Percentiles rank a stretch among this genome's conserved stretches.
Evolutionary conservation across 2,888 invertebrate genomes (phyloP).

Genomic region (Aleiodes leptofemur): DNA sequence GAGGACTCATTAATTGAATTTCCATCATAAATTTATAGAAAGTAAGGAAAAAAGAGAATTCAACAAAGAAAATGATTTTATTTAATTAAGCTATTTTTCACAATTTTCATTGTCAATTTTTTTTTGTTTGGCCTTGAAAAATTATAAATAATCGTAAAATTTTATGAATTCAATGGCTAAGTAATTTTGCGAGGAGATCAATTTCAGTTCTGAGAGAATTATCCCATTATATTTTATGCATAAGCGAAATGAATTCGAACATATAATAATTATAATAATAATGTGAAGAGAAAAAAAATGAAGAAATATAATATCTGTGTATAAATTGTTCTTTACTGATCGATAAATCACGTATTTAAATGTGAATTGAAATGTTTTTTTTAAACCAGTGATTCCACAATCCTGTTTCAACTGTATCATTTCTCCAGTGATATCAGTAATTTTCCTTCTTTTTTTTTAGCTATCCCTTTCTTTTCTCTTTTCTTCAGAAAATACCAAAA

Average conservation of each 20-base stretch:
- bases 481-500: too few species aligned
- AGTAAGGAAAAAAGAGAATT: too few species aligned
- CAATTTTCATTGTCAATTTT: too few species aligned
- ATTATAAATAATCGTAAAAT: too few species aligned
- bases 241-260: slow-evolving; percentile 16
- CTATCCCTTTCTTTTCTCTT: too few species aligned
- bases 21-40: too few species aligned
- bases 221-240: slow-evolving; percentile 35
- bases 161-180: neutral
- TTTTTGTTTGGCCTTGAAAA: too few species aligned
- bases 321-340: neutral
- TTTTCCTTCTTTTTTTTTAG: too few species aligned
- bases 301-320: neutral
- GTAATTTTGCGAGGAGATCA: neutral
- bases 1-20: too few species aligned
- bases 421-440: too few species aligned
- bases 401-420: neutral
- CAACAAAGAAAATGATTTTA: too few species aligned
- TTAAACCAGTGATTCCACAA: neutral
- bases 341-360: neutral
- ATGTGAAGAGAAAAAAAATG: slow-evolving; percentile 1
- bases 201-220: slow-evolving; percentile 4
- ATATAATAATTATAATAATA: neutral
- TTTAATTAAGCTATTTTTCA: too few species aligned
- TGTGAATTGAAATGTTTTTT: slow-evolving; percentile 87